Evolutionary conservation across 2,797 vertebrate species (phyloP), one percentile per base, ranked within the genome.

Genomic region (Coilia nasus): DNA sequence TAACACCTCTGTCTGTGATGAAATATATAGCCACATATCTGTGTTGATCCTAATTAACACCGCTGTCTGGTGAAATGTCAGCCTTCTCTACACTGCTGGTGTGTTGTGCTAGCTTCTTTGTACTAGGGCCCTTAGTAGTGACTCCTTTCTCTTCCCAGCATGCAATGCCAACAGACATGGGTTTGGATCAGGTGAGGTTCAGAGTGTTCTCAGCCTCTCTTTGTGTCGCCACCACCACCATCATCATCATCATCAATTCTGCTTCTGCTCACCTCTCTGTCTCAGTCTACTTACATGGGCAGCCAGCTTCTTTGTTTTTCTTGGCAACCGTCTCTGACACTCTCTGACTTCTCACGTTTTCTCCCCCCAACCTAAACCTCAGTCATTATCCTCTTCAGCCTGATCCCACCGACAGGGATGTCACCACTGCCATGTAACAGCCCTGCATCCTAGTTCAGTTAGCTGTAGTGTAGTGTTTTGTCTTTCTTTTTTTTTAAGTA

Each of bases 181-280:
- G 95, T 91, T 96, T 92, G 88, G 93, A 95, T 92, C 96, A 97
- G 97, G 97, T 97, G 97, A 97, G 96, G 93, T 44, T 78, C 71
- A 78, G 71, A 78, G 71, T 78, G 71, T 21, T 41, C 35, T 78
- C 50, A 54, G 50, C 1, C 35, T 44, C 35, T 75, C 67, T 75
- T 15, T 75, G 28, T 67, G 23, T 67, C 0, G 12, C 28, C 11
- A 7, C 19, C 57, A 59, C 57, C 57, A 59, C 7, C 23, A 10
- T 28, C 62, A 64, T 11, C 62, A 64, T 64, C 23, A 64, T 64
- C 23, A 64, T 64, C 62, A 28, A 41, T 41, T 41, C 35, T 41
- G 35, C 12, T 25, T 28, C 62, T 12, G 11, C 23, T 64, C 62
- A 28, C 23, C 23, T 28, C 23, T 28, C 23, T 28, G n/a, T 28